Evolutionary conservation across 2,888 invertebrate species (phyloP).

Genomic region (Cataglyphis albicans): DNA sequence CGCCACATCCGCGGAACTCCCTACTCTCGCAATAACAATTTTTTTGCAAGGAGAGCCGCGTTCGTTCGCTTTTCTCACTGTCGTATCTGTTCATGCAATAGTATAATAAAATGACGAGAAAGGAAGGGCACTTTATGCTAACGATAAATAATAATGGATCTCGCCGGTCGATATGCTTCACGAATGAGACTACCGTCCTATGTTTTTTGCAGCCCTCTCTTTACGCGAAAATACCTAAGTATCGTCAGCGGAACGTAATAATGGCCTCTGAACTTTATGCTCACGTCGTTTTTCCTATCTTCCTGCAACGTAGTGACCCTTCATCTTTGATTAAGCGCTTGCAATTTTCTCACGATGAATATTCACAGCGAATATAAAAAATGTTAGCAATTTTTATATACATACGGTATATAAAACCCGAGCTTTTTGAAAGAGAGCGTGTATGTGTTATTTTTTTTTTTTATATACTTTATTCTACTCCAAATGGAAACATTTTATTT

Average conservation of each 20-base stretch:
- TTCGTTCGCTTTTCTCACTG: conserved; percentile 16
- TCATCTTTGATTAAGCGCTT: conserved; percentile 15
- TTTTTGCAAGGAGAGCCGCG: conserved; percentile 26
- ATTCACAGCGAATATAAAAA: not conserved
- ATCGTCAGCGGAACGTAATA: conserved; percentile 71
- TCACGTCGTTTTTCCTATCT: conserved; percentile 57
- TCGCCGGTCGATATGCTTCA: conserved; percentile 56
- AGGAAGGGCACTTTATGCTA: conserved; percentile 53
- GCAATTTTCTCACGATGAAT: conserved; percentile 14
- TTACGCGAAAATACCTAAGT: conserved; percentile 56
- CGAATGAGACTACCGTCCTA: conserved; percentile 53
- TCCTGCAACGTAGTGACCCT: not conserved
- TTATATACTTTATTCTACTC: not conserved
- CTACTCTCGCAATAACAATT: conserved; percentile 38
- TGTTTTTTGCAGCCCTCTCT: conserved; percentile 36
- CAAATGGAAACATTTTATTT: not conserved
- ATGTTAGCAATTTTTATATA: not conserved
- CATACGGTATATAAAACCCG: too few species aligned
- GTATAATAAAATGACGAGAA: conserved; percentile 49
- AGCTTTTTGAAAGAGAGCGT: not conserved
- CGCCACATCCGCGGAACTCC: conserved; percentile 35
- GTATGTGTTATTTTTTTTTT: not conserved
- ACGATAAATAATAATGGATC: conserved; percentile 70
- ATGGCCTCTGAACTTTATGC: conserved; percentile 68
- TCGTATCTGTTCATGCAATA: conserved; percentile 48